Conservation (phyloP, 2,888 invertebrate species). For the Sminthurinus aureus region DNA sequence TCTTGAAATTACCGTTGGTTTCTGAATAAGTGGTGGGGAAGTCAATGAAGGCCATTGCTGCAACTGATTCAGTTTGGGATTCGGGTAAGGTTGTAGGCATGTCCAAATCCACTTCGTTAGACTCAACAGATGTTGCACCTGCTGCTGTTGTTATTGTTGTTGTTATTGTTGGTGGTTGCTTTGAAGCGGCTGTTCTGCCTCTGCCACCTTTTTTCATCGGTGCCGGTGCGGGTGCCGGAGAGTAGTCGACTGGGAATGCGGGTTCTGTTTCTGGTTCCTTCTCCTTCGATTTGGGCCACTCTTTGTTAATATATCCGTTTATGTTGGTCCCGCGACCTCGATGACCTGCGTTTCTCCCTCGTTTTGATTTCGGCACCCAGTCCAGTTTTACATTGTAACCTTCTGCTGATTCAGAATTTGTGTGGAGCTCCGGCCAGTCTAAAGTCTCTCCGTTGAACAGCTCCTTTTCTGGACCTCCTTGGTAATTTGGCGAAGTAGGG, state of each 20-base stretch:
- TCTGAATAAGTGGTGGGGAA: no score
- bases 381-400: neutral
- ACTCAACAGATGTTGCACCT: no score
- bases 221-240: neutral
- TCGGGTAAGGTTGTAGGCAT: no score
- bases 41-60: no score
- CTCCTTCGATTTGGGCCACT: neutral
- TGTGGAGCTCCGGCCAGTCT: neutral
- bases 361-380: neutral
- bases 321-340: neutral
- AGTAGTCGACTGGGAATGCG: neutral
- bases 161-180: neutral
- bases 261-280: neutral
- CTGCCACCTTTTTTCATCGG: neutral
- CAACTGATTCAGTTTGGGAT: no score
- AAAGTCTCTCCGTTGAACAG: neutral
- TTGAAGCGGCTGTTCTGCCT: neutral
- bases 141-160: no score
- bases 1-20: no score
- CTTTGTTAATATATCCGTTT: neutral
- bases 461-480: neutral
- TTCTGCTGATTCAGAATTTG: neutral
- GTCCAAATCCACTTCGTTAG: no score
- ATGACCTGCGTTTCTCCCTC: neutral
- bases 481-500: neutral